Conservation (phyloP, 2,888 invertebrate genomes). For the Ochropacha duplaris region DNA sequence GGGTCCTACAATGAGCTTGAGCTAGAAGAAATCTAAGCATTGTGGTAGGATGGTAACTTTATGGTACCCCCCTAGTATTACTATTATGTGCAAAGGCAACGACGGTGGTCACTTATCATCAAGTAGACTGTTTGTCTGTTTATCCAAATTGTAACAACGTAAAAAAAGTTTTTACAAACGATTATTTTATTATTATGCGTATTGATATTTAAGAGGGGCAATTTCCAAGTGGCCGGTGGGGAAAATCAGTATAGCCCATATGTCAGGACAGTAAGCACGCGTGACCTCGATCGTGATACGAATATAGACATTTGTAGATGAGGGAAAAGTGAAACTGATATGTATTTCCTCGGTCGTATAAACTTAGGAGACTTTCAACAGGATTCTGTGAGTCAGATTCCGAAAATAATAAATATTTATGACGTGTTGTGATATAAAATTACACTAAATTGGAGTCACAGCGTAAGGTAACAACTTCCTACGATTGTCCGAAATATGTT, state of each 20-base stretch:
- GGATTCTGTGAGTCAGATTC: conserved; percentile 59
- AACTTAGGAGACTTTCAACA: conserved; percentile 74
- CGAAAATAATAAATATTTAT: conserved; percentile 33
- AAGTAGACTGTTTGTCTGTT: background rate
- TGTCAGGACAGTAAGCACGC: conserved; percentile 63
- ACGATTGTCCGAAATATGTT: conserved; percentile 45
- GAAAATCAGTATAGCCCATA: conserved; percentile 48
- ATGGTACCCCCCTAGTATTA: no score
- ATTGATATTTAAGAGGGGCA: background rate
- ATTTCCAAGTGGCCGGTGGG: background rate
- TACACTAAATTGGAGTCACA: conserved; percentile 43
- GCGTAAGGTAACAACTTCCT: conserved; percentile 53
- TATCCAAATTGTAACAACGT: background rate
- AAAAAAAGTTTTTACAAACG: no score
- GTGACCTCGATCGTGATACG: conserved; percentile 75
- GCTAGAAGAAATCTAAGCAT: no score
- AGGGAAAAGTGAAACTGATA: conserved; percentile 81
- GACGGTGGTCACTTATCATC: no score
- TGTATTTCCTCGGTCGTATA: conserved; percentile 55
- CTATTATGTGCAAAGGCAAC: background rate
- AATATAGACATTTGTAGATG: conserved; percentile 69
- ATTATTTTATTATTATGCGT: background rate
- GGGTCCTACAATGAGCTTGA: no score
- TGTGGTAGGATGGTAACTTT: no score
- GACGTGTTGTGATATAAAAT: conserved; percentile 31